Conservation (phyloP, 2,797 vertebrate genomes). For the Anableps anableps region DNA sequence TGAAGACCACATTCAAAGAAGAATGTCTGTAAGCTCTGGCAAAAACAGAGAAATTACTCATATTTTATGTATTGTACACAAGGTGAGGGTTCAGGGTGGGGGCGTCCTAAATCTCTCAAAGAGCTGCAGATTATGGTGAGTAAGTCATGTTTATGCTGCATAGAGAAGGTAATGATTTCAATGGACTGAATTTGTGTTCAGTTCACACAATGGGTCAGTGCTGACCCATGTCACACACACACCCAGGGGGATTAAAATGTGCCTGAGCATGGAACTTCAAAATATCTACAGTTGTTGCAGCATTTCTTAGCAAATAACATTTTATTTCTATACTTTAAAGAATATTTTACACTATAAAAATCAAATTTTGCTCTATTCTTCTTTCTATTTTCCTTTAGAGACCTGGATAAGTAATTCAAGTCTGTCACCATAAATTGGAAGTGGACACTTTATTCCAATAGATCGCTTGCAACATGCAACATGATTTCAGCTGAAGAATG, state of each 20-base stretch:
- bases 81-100: constrained; percentile 47
- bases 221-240: constrained; percentile 64
- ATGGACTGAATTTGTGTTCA: constrained; percentile 62
- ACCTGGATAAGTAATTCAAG: background rate
- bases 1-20: constrained; percentile 89
- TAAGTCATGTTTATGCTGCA: constrained; percentile 67
- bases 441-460: background rate
- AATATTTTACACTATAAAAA: constrained; percentile 9
- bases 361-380: background rate
- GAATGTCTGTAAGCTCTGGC: constrained; percentile 91
- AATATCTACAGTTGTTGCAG: constrained; percentile 47
- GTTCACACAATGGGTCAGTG: no score
- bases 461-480: background rate
- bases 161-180: constrained; percentile 58
- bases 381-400: background rate
- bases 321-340: constrained; percentile 1
- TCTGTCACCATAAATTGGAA: background rate
- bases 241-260: constrained; percentile 65
- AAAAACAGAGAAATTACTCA: constrained; percentile 87
- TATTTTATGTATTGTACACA: constrained; percentile 84
- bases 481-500: background rate
- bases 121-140: constrained; percentile 70
- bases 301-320: constrained; percentile 33
- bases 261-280: constrained; percentile 57
- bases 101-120: constrained; percentile 74